Evolutionary conservation across 2,113 vertebrate species (phyloP).

Genomic region (Chelonoidis abingdonii): DNA sequence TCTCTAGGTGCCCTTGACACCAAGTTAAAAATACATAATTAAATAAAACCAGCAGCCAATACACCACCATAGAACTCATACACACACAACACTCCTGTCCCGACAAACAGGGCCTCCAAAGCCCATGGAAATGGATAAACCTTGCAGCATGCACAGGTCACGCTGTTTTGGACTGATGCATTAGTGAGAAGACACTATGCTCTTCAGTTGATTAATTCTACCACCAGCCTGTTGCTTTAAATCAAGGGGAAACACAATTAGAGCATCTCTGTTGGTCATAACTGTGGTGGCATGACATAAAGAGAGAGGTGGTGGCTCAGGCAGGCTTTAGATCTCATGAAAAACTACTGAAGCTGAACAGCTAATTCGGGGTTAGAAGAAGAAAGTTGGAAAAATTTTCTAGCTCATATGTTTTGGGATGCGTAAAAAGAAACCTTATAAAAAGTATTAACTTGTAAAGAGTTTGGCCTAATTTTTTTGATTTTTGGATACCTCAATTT

Average conservation of each 20-base stretch:
- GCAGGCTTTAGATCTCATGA: neutral
- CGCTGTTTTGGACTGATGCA: neutral
- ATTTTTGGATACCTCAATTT: neutral
- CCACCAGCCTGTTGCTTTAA: neutral
- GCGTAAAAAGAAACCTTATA: neutral
- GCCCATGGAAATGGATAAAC: neutral
- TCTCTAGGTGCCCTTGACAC: neutral
- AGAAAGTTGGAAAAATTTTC: neutral
- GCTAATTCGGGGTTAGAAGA: neutral
- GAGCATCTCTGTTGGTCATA: neutral
- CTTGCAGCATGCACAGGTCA: neutral
- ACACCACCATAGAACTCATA: neutral
- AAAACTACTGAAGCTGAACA: neutral
- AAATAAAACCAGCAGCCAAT: neutral
- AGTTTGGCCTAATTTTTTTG: neutral
- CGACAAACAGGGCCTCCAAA: neutral
- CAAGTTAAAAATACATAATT: neutral
- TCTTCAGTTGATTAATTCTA: neutral
- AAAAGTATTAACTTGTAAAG: neutral
- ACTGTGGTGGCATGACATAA: neutral
- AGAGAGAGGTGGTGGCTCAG: neutral
- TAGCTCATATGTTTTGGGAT: neutral
- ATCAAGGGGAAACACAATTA: neutral
- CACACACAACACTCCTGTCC: neutral
- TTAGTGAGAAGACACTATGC: neutral